These are phyloP conservation scores for Drosophila fulvimacula DNA, from an alignment of 2,888 invertebrate genomes.

Conservation along the genomic window DNA sequence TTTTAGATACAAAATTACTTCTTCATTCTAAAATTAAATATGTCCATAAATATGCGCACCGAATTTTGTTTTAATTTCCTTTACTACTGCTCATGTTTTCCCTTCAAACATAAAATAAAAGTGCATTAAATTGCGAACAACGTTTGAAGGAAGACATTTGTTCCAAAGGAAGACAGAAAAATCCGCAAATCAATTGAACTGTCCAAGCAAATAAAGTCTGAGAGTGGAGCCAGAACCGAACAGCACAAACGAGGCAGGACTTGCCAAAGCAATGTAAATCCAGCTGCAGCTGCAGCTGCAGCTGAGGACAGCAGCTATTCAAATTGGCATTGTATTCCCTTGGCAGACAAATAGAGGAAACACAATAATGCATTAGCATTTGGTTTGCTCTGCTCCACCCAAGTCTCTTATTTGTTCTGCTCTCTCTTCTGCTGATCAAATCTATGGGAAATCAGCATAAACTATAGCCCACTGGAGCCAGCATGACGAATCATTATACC, in stretches of 20 bases:
- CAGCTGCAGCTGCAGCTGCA: not conserved
- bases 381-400: slow-evolving; percentile 24
- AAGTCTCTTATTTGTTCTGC: not conserved
- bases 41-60: too few relatives aligned
- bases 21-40: too few relatives aligned
- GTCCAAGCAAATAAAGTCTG: slow-evolving; percentile 40
- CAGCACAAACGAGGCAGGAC: slow-evolving; percentile 16
- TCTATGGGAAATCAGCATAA: slow-evolving; percentile 28
- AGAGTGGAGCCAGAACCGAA: slow-evolving; percentile 3
- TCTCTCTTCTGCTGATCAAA: not conserved
- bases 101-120: not conserved
- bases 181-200: slow-evolving; percentile 32
- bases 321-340: slow-evolving; percentile 45
- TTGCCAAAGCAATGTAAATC: slow-evolving; percentile 24
- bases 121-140: not conserved
- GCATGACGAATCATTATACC: slow-evolving; percentile 72
- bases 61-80: not conserved
- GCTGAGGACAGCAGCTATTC: slow-evolving; percentile 27
- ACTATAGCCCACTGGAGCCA: slow-evolving; percentile 29
- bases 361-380: slow-evolving; percentile 41
- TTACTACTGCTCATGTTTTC: not conserved
- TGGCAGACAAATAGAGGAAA: slow-evolving; percentile 30
- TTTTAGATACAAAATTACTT: too few relatives aligned
- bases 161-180: slow-evolving; percentile 2
- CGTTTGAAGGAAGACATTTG: not conserved